Percentiles rank a stretch among this genome's conserved stretches.
Evolutionary conservation across 2,113 vertebrate species (phyloP).

Genomic region (Numida meleagris): DNA sequence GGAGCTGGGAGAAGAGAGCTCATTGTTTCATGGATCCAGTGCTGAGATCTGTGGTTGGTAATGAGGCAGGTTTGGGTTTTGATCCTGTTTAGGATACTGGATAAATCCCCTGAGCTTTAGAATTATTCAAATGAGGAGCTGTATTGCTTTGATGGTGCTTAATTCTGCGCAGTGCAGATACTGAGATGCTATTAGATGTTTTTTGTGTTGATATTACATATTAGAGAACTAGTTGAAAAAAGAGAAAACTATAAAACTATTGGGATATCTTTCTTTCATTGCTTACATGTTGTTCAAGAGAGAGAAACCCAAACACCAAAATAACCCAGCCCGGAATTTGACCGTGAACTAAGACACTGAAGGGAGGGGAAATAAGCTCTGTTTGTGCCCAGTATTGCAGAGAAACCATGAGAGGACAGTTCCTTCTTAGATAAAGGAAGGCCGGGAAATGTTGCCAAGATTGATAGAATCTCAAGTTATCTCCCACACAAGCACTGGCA

Average conservation of each 20-base stretch:
- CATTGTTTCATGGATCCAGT: neutral
- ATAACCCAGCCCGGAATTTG: neutral
- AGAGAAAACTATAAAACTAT: neutral
- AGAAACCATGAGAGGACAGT: constrained; percentile 19
- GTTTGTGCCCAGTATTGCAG: neutral
- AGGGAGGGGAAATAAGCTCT: neutral
- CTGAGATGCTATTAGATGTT: neutral
- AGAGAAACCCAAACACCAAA: neutral
- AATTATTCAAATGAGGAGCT: neutral
- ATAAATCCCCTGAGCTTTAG: neutral
- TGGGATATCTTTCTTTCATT: neutral
- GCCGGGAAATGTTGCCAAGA: neutral
- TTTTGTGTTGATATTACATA: neutral
- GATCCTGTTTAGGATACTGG: neutral
- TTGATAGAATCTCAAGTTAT: neutral
- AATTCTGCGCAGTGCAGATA: neutral
- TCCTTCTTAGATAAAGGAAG: constrained; percentile 23
- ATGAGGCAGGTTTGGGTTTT: neutral
- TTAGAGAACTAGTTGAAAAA: neutral
- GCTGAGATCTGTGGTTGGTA: neutral
- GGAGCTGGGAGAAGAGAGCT: neutral
- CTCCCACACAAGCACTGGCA: neutral
- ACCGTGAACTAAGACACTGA: neutral
- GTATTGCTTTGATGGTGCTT: neutral
- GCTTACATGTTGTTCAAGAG: neutral